A percentile compares a stretch with the other conserved stretches of the same genome.
phyloP scores from a whole-genome alignment of 2,888 invertebrate genomes.

The Lacanobia wlatinum region DNA sequence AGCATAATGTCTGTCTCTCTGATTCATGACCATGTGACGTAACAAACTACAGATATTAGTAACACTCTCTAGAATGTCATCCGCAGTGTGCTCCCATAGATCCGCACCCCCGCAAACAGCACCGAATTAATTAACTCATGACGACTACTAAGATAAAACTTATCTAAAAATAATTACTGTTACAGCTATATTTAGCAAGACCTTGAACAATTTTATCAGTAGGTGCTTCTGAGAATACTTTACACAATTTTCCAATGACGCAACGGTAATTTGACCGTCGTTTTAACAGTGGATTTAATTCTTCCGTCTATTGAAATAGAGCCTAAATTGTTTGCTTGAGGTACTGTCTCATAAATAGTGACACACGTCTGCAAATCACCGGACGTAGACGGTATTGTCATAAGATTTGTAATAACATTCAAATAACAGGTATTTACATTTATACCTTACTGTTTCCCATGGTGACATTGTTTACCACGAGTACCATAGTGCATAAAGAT shows the following conservation, averaged over 20 bases:
- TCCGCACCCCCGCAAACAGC: slow-evolving; percentile 42
- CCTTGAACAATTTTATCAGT: slow-evolving; percentile 47
- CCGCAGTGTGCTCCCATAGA: slow-evolving; percentile 30
- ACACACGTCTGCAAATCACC: slow-evolving; percentile 33
- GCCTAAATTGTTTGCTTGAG: slow-evolving; percentile 7
- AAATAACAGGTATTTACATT: no score
- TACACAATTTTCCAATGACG: slow-evolving; percentile 54
- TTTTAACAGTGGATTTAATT: slow-evolving; percentile 17
- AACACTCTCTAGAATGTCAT: slow-evolving; percentile 23
- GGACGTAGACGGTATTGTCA: slow-evolving; percentile 30
- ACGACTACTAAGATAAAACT: slow-evolving; percentile 35
- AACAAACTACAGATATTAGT: slow-evolving; percentile 27
- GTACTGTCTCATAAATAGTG: slow-evolving; percentile 8
- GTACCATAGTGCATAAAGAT: neutral
- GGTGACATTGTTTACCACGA: neutral
- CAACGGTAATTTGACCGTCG: slow-evolving; percentile 20
- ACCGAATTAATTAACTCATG: slow-evolving; percentile 34
- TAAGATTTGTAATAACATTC: slow-evolving; percentile 4
- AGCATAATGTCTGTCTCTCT: slow-evolving; percentile 15
- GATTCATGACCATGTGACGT: slow-evolving; percentile 51
- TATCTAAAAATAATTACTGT: slow-evolving; percentile 51
- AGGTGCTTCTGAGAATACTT: slow-evolving; percentile 38
- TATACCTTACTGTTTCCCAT: slow-evolving; percentile 11
- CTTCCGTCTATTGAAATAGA: slow-evolving; percentile 31
- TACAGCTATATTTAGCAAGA: slow-evolving; percentile 44